Evolutionary conservation across 2,797 vertebrate genomes (phyloP).

Genomic region (Hapalemur alaotrensis): DNA sequence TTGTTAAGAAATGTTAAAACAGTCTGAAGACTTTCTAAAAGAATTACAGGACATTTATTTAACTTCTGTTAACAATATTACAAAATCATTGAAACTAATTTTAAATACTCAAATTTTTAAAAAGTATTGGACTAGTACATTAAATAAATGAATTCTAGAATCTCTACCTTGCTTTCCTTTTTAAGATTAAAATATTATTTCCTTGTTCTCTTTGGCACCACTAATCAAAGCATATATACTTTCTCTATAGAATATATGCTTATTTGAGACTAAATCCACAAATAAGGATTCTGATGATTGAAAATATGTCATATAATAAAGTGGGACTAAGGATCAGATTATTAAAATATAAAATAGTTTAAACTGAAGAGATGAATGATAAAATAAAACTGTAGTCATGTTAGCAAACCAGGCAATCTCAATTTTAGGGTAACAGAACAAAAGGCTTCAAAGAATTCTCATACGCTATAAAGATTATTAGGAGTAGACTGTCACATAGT

Average conservation of each 20-base stretch:
- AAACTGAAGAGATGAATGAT: conserved; percentile 33
- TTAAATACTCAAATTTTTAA: background rate
- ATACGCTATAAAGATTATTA: conserved; percentile 86
- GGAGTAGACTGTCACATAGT: conserved; percentile 88
- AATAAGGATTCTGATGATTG: conserved; percentile 51
- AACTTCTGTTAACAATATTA: background rate
- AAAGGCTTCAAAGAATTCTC: conserved; percentile 84
- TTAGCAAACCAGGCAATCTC: conserved; percentile 81
- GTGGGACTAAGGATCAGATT: conserved; percentile 59
- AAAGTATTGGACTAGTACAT: background rate
- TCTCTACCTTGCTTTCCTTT: background rate
- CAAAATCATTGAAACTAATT: conserved; percentile 32
- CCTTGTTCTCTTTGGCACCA: conserved; percentile 15
- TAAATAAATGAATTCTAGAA: conserved; percentile 24
- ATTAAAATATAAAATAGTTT: conserved; percentile 46
- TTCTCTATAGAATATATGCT: background rate
- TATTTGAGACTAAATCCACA: background rate
- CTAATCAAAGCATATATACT: background rate
- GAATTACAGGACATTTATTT: background rate
- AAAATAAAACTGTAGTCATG: conserved; percentile 75
- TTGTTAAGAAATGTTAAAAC: conserved; percentile 42
- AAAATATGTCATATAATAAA: conserved; percentile 54
- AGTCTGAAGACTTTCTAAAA: background rate
- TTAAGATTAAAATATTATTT: conserved; percentile 8
- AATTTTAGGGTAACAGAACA: conserved; percentile 84